A percentile compares a stretch with the other conserved stretches of the same genome.
Evolutionary conservation across 2,888 invertebrate species (phyloP).

Genomic region (Nezara viridula): DNA sequence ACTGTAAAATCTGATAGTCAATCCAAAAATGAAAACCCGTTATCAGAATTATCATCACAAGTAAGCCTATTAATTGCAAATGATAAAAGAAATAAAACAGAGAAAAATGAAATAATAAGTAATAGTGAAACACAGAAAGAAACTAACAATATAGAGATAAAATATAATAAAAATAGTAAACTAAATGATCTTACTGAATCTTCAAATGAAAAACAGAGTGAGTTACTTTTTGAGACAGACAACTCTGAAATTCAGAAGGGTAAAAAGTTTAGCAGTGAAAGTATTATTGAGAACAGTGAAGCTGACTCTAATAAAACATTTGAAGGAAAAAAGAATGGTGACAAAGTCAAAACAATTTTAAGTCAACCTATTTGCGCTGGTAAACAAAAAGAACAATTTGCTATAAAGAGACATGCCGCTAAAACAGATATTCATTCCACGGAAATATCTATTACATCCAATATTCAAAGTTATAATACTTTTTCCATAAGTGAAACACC

Average conservation of each 20-base stretch:
- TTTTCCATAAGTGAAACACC: background rate
- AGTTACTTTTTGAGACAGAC: background rate
- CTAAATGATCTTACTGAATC: background rate
- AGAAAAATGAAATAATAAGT: background rate
- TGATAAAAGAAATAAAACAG: background rate
- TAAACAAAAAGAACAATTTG: background rate
- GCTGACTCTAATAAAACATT: background rate
- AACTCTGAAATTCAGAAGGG: background rate
- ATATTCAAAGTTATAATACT: background rate
- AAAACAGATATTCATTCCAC: background rate
- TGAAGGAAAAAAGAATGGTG: background rate
- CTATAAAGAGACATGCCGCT: too few relatives aligned
- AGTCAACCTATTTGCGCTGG: background rate
- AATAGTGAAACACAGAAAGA: too few relatives aligned
- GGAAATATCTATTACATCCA: background rate
- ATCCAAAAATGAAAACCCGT: background rate
- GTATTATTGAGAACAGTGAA: conserved; percentile 24
- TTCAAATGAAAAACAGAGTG: background rate
- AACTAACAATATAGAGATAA: background rate
- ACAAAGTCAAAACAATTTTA: background rate
- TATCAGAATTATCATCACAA: background rate
- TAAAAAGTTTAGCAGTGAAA: background rate
- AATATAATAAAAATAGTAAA: background rate
- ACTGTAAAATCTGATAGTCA: background rate
- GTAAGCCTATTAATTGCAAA: background rate